Conservation (phyloP, 2,797 vertebrate species). For the Anguilla pacifica region DNA sequence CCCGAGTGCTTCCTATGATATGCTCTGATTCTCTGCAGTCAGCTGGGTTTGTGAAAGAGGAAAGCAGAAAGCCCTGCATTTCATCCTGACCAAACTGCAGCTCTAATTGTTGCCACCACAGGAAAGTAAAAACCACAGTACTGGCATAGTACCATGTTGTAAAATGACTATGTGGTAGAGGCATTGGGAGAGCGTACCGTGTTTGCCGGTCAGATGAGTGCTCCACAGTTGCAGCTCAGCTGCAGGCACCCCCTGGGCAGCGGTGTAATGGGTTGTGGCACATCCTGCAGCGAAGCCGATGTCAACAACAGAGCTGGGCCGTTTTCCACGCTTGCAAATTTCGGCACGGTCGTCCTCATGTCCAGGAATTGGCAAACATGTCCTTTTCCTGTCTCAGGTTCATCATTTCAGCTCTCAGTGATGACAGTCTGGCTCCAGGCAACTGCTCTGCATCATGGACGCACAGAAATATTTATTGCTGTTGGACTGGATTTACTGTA, state of each 20-base stretch:
- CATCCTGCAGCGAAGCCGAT: not conserved
- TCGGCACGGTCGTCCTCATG: not conserved
- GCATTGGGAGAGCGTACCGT: not conserved
- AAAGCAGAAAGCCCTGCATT: not conserved
- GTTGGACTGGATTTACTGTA: not conserved
- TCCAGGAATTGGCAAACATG: not conserved
- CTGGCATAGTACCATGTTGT: not conserved
- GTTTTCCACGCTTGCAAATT: not conserved
- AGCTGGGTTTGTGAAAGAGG: not conserved
- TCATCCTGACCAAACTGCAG: not conserved
- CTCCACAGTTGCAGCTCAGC: not conserved
- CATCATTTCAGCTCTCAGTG: not conserved
- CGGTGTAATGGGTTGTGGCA: not conserved
- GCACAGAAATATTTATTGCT: not conserved
- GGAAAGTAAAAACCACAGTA: not conserved
- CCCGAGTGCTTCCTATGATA: not conserved
- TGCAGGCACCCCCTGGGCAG: not conserved
- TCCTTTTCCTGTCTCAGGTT: not conserved
- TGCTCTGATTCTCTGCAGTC: not conserved
- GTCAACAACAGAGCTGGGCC: not conserved
- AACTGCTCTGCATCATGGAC: not conserved
- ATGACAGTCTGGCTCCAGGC: slow-evolving; percentile 11
- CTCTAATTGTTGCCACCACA: not conserved
- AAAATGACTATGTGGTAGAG: not conserved
- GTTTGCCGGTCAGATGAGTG: not conserved